Base-by-base conservation (phyloP, 2,113 vertebrate species). In the Aleadryas rufinucha region DNA sequence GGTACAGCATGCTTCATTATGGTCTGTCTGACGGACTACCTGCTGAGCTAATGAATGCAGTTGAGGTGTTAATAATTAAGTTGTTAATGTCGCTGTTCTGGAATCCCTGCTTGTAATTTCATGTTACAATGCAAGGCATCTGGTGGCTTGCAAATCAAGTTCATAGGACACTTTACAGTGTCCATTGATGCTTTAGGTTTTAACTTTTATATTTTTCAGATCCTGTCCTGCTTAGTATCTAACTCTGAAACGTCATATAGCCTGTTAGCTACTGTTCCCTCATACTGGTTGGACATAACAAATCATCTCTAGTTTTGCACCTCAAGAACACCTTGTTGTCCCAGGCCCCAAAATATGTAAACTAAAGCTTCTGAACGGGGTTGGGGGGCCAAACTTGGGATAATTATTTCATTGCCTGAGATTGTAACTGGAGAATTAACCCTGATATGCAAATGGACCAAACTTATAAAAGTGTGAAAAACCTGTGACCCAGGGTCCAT, bases 71-170 rank as follows among this genome's bases (percentile, higher is more conserved):
- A 90, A 54, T 76, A 1, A 87, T 64, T 35, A 64, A 90, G 44
- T 60, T 60, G 33, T 71, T 59, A 42, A 22, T 0, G 0, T 85
- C 0, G 0, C 35, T 84, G 6, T 81, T 87, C 42, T 81, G 42
- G 64, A 91, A 52, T 84, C 20, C 11, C 47, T 78, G 19, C 35
- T 53, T 86, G 33, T 74, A 69, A 84, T 64, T 90, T 79, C 13
- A 5, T 65, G 17, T 79, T 82, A 41, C 37, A 65, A 31, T 18
- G 17, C 27, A 53, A 42, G 27, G 6, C 27, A 28, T 39, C 35
- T 88, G 50, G 11, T 5, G 12, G 30, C 42, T 70, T 84, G 39
- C 42, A 77, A 57, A 39, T 57, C 14, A 47, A 61, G 10, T 72
- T 87, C 12, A 4, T 23, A 57, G 39, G 44, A 6, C 4, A 2